These are phyloP conservation scores for Falco concolor DNA, from an alignment of 2,797 vertebrate genomes.

Conservation along the genomic window DNA sequence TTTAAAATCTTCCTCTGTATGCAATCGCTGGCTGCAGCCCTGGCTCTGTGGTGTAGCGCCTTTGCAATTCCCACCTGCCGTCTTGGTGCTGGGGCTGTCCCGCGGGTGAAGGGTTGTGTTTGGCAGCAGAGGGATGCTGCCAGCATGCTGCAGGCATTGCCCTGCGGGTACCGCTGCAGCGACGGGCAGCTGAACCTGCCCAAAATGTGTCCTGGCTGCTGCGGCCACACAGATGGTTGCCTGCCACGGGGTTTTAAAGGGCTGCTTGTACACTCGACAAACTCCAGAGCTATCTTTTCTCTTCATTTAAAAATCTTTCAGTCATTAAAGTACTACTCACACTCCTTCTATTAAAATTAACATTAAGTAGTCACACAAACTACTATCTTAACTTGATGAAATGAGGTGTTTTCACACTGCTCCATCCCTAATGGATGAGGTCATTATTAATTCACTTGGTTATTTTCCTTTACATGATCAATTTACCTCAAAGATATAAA, in stretches of 20 bases:
- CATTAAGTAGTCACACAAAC: not conserved
- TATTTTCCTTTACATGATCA: not conserved
- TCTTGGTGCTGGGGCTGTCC: not conserved
- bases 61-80: not conserved
- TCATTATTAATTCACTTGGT: not conserved
- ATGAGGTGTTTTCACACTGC: not conserved
- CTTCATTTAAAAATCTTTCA: not conserved
- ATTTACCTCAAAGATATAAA: not conserved
- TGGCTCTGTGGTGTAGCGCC: not conserved
- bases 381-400: not conserved
- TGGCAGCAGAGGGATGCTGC: no score
- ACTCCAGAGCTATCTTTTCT: not conserved
- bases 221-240: no score
- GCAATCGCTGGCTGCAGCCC: not conserved
- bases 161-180: not conserved
- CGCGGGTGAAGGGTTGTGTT: rapidly evolving
- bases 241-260: not conserved
- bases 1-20: not conserved
- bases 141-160: not conserved
- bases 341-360: not conserved
- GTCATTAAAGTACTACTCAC: not conserved
- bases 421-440: not conserved
- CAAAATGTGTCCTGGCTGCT: not conserved
- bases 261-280: not conserved
- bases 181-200: not conserved